Evolutionary conservation across 2,888 invertebrate species (phyloP).

Genomic region (Cremastobaeus sp.): DNA sequence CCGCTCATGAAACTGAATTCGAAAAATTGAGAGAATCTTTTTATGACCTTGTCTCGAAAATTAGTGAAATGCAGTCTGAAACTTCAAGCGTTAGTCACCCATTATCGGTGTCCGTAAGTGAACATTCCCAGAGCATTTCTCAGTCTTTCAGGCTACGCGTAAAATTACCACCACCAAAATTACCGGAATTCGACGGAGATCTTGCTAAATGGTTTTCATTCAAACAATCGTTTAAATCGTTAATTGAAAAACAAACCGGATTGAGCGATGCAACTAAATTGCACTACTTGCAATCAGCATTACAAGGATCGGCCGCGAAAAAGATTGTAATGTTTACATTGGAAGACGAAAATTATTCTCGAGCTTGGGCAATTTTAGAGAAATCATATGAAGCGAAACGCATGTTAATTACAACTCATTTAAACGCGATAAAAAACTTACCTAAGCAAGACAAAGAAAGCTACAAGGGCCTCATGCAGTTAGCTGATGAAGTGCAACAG

Average conservation of each 20-base stretch:
- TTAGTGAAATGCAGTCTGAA: no score
- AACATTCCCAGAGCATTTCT: no score
- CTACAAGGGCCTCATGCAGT: neutral
- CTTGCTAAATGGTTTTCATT: neutral
- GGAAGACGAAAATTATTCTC: slow-evolving; percentile 1
- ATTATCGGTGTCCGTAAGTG: no score
- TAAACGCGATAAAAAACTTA: slow-evolving; percentile 1
- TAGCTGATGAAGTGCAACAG: neutral
- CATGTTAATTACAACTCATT: slow-evolving; percentile 1
- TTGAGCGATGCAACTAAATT: neutral
- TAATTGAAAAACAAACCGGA: neutral
- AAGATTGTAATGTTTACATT: neutral
- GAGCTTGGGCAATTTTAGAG: neutral
- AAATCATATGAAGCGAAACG: neutral
- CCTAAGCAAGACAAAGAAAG: neutral
- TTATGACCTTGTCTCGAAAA: neutral
- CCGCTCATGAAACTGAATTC: neutral
- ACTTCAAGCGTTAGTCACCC: no score
- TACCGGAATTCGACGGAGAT: neutral
- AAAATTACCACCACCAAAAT: neutral
- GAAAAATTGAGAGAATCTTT: neutral
- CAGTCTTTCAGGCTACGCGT: no score
- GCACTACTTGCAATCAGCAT: slow-evolving; percentile 1
- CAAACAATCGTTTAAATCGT: neutral
- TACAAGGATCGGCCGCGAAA: neutral